These are phyloP conservation scores for Prolemur simus DNA, from an alignment of 2,113 vertebrate genomes.

Conservation along the genomic window DNA sequence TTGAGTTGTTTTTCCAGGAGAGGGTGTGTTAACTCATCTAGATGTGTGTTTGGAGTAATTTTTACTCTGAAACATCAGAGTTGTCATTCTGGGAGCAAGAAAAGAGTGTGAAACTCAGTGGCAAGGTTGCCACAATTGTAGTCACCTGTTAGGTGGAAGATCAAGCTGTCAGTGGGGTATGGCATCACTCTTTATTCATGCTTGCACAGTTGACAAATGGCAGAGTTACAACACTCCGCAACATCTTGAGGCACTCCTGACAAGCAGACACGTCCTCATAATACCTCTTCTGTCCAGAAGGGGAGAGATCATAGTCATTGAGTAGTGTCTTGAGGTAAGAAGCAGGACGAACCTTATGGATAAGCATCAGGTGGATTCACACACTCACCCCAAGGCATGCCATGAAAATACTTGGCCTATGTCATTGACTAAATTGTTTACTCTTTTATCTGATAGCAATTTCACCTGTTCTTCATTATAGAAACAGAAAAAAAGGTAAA, in stretches of 20 bases:
- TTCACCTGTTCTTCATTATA: constrained; percentile 14
- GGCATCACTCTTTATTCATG: neutral
- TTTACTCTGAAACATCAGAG: neutral
- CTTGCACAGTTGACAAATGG: neutral
- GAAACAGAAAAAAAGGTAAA: constrained; percentile 8
- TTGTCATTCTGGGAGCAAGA: neutral
- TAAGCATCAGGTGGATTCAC: neutral
- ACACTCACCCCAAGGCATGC: neutral
- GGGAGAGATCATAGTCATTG: neutral
- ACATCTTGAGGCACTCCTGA: neutral
- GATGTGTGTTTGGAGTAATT: neutral
- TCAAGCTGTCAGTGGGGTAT: neutral
- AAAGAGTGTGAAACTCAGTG: neutral
- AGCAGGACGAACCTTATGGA: neutral
- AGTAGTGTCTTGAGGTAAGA: neutral
- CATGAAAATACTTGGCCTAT: neutral
- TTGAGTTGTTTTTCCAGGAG: neutral
- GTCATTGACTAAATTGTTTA: neutral
- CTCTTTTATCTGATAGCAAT: neutral
- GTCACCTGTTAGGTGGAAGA: neutral
- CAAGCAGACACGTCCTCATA: neutral
- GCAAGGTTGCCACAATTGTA: neutral
- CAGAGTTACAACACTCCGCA: neutral
- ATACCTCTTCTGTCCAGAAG: neutral
- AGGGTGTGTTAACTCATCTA: neutral